Conservation (phyloP, 2,797 vertebrate species). For the Alfaro cultratus region DNA sequence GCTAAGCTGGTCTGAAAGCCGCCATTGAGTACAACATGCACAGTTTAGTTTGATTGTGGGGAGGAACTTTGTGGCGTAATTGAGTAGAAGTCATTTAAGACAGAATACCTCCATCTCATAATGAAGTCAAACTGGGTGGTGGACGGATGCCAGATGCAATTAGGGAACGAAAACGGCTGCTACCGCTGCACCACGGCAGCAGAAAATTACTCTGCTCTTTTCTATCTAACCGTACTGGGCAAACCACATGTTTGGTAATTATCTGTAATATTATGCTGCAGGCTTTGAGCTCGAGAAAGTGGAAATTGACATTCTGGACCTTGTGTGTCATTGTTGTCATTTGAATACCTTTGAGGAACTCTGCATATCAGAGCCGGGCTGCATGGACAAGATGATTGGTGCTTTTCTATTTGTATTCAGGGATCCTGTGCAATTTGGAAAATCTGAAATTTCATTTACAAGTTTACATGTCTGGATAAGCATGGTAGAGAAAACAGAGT, state of each 20-base stretch:
- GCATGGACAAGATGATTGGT: constrained; percentile 10
- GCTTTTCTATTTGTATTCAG: neutral
- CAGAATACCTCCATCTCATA: constrained; percentile 77
- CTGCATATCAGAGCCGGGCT: constrained; percentile 26
- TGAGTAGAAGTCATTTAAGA: constrained; percentile 75
- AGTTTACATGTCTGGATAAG: neutral
- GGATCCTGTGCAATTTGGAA: neutral
- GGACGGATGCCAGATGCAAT: constrained; percentile 79
- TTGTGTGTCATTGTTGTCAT: constrained; percentile 29
- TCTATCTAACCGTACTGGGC: constrained; percentile 57
- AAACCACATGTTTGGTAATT: constrained; percentile 72
- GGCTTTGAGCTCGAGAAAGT: constrained; percentile 47
- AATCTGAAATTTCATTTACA: constrained; percentile 4
- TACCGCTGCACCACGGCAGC: constrained; percentile 61
- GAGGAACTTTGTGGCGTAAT: constrained; percentile 70
- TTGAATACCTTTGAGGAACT: constrained; percentile 25
- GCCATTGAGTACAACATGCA: constrained; percentile 68
- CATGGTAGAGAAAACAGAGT: neutral
- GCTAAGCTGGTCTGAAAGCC: constrained; percentile 56
- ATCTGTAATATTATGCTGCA: constrained; percentile 55
- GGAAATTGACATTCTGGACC: constrained; percentile 36
- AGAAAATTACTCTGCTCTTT: constrained; percentile 72
- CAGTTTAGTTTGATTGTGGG: constrained; percentile 69
- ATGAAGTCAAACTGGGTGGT: constrained; percentile 77
- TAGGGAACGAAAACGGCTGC: constrained; percentile 71